A percentile compares a stretch with the other conserved stretches of the same genome.
Conservation (phyloP, 2,797 vertebrate genomes). For the Dryobates pubescens region DNA sequence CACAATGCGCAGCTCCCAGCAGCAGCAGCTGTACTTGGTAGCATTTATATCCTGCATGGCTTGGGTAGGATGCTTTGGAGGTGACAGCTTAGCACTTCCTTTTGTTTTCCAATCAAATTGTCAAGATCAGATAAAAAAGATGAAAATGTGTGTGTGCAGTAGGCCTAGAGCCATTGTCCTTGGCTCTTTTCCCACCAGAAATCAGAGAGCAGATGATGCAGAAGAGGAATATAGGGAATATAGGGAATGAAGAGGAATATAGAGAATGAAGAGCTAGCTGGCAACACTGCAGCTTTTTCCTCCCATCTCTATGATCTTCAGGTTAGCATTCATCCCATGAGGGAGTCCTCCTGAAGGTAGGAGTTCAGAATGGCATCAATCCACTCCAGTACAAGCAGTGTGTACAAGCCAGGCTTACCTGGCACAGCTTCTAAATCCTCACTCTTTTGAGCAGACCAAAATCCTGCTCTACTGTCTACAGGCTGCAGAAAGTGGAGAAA, state of each 20-base stretch:
- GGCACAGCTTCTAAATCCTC: not conserved
- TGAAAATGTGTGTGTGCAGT: not conserved
- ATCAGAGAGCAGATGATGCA: not conserved
- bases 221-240: not conserved
- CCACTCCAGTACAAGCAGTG: accelerated
- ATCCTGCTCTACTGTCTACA: not conserved
- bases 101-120: not conserved
- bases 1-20: not conserved
- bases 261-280: not conserved
- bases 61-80: not conserved
- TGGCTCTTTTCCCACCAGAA: not conserved
- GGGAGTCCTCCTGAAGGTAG: not conserved
- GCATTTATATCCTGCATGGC: not conserved
- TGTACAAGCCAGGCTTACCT: not conserved
- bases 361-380: not conserved
- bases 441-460: not conserved
- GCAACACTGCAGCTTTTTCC: not conserved
- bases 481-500: not conserved
- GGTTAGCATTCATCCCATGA: not conserved
- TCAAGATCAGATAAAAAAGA: not conserved
- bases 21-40: not conserved
- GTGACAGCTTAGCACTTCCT: not conserved
- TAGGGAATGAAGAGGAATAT: not conserved
- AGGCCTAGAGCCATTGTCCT: not conserved
- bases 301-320: not conserved